phyloP scores from a whole-genome alignment of 2,113 vertebrate species.

The Phodopus roborovskii region DNA sequence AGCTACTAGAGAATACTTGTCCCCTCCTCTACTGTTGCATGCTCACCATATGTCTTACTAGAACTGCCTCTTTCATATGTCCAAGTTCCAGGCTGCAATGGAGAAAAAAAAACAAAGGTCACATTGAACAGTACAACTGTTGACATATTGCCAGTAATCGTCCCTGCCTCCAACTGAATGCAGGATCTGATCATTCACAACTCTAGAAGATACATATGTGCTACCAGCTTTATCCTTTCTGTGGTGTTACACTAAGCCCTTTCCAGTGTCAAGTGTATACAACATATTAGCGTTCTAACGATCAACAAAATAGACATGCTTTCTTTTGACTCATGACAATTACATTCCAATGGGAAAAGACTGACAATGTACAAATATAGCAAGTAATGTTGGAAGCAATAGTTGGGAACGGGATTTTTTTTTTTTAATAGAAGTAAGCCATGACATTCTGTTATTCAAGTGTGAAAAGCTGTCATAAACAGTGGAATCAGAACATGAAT shows the following conservation, averaged over 20 bases:
- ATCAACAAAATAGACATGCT: background rate
- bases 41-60: background rate
- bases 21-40: background rate
- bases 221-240: background rate
- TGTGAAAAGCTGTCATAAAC: background rate
- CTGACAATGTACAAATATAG: background rate
- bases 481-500: background rate
- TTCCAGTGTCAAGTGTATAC: background rate
- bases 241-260: background rate
- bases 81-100: background rate
- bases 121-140: background rate
- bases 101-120: too few relatives aligned
- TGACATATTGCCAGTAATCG: background rate
- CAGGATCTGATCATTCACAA: background rate
- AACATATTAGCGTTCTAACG: background rate
- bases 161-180: background rate
- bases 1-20: background rate
- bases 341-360: background rate
- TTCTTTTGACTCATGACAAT: background rate
- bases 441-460: background rate
- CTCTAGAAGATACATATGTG: background rate
- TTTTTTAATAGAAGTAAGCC: background rate
- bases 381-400: background rate
- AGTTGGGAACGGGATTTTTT: background rate
- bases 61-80: background rate